Percentiles rank a stretch among this genome's conserved stretches.
These are phyloP conservation scores for Lindbergichthys nudifrons DNA, from an alignment of 2,797 vertebrate genomes.

Conservation along the genomic window DNA sequence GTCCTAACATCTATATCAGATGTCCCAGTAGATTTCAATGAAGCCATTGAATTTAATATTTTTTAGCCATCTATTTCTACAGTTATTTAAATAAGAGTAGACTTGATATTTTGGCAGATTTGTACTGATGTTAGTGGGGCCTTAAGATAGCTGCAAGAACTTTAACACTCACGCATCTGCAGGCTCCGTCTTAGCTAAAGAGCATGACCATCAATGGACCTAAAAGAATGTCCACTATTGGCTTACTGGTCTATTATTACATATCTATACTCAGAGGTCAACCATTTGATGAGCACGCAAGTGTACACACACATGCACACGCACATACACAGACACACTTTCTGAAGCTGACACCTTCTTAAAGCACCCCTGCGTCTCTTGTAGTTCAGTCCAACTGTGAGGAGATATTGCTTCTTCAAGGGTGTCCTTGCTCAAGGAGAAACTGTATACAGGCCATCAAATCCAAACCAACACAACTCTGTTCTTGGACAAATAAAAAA, in stretches of 20 bases:
- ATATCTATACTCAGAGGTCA: neutral
- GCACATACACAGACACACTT: conserved; percentile 18
- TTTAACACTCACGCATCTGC: too few species aligned
- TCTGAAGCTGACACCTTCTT: conserved; percentile 37
- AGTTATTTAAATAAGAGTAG: too few species aligned
- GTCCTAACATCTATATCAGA: too few species aligned
- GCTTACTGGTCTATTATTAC: too few species aligned
- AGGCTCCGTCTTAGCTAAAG: too few species aligned
- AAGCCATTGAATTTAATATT: too few species aligned
- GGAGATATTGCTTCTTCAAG: conserved; percentile 76
- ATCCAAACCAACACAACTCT: conserved; percentile 42
- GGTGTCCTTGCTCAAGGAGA: conserved; percentile 75
- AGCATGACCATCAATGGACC: neutral
- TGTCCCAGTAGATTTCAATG: too few species aligned
- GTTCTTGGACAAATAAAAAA: conserved; percentile 14
- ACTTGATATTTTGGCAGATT: too few species aligned
- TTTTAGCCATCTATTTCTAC: too few species aligned
- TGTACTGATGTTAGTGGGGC: too few species aligned
- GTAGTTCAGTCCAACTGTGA: conserved; percentile 72
- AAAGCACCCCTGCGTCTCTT: conserved; percentile 56
- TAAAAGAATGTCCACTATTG: neutral
- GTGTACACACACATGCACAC: neutral
- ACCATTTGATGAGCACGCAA: neutral
- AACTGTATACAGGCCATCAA: conserved; percentile 49
- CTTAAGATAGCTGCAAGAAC: too few species aligned